Conservation (phyloP, 2,888 invertebrate species). For the Papilio gigon region DNA sequence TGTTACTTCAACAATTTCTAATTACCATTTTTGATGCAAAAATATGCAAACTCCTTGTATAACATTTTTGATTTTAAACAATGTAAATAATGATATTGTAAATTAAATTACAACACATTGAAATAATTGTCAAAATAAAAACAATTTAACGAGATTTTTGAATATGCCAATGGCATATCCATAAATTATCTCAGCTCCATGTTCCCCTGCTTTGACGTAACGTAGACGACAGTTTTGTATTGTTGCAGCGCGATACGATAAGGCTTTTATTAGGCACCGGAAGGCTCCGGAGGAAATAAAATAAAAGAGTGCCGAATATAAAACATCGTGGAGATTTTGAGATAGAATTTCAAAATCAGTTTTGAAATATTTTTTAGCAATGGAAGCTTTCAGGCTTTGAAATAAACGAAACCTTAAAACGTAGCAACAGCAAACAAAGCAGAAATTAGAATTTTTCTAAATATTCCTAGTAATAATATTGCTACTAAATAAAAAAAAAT, state of each 20-base stretch:
- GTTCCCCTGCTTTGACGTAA: slow-evolving; percentile 68
- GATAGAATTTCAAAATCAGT: slow-evolving; percentile 42
- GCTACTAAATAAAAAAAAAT: too few relatives aligned
- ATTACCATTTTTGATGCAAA: too few relatives aligned
- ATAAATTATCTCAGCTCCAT: slow-evolving; percentile 47
- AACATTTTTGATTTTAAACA: too few relatives aligned
- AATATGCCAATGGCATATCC: not conserved
- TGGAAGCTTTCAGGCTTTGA: not conserved
- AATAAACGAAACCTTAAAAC: not conserved
- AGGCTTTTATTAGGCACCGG: slow-evolving; percentile 73
- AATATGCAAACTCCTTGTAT: too few relatives aligned
- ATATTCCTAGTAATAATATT: too few relatives aligned
- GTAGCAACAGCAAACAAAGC: not conserved
- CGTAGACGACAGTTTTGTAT: slow-evolving; percentile 72
- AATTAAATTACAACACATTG: not conserved
- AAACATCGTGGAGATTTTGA: slow-evolving; percentile 45
- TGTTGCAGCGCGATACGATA: slow-evolving; percentile 73
- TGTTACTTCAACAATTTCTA: too few relatives aligned
- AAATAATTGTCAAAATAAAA: not conserved
- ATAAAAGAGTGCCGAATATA: slow-evolving; percentile 46
- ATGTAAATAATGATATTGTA: too few relatives aligned
- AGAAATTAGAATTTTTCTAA: too few relatives aligned
- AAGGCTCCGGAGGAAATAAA: slow-evolving; percentile 51
- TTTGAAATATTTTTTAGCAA: not conserved
- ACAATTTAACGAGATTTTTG: not conserved